Evolutionary conservation across 2,888 invertebrate genomes (phyloP).

Genomic region (Parnassius orleans): DNA sequence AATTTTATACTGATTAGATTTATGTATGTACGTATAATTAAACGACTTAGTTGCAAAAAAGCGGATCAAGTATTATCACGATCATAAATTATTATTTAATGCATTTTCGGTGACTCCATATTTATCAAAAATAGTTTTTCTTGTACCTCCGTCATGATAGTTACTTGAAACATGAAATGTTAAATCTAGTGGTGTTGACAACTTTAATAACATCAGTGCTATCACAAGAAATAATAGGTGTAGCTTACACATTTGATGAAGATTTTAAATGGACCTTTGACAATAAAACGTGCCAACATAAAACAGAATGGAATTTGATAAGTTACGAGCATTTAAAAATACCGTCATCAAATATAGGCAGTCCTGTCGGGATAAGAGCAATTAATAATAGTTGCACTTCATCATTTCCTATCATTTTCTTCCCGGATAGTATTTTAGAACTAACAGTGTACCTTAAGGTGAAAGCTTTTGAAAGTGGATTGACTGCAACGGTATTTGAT

Average conservation of each 20-base stretch:
- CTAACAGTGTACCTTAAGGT: slow-evolving; percentile 34
- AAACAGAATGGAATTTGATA: slow-evolving; percentile 30
- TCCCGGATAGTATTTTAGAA: slow-evolving; percentile 32
- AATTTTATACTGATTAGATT: too few species aligned
- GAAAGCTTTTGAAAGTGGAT: slow-evolving; percentile 31
- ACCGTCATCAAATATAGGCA: slow-evolving; percentile 13
- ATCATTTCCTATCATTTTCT: slow-evolving; percentile 35
- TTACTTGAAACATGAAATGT: slow-evolving; percentile 29
- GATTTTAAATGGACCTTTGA: slow-evolving; percentile 30
- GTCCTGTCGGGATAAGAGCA: slow-evolving; percentile 32
- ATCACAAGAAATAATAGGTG: slow-evolving; percentile 32
- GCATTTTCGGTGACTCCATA: too few species aligned
- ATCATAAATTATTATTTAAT: too few species aligned
- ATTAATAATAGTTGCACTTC: slow-evolving; percentile 35
- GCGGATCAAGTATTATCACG: too few species aligned
- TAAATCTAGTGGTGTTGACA: slow-evolving; percentile 26
- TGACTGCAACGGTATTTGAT: slow-evolving; percentile 36
- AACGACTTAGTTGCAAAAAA: too few species aligned
- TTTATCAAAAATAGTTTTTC: slow-evolving; percentile 5
- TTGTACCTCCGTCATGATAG: slow-evolving; percentile 6
- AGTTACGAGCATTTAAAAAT: slow-evolving; percentile 26
- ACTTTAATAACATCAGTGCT: slow-evolving; percentile 26
- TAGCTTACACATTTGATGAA: slow-evolving; percentile 32
- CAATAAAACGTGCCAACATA: slow-evolving; percentile 28
- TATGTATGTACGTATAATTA: too few species aligned